Base-by-base conservation (phyloP, 2,888 invertebrate species). In the Nezara viridula region DNA sequence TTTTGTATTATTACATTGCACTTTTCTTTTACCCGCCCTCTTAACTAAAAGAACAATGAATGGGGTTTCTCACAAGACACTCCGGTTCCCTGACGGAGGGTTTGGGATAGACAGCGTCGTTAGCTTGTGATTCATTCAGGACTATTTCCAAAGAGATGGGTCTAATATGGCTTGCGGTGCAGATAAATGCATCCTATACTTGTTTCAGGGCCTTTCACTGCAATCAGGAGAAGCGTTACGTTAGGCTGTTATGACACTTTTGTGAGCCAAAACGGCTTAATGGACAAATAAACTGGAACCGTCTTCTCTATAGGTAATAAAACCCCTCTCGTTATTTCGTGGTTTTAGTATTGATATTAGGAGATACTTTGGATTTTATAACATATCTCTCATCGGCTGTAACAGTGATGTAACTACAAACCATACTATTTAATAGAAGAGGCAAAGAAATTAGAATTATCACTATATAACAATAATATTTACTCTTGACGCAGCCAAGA, bases 171-270 rank as follows among this genome's bases (percentile, higher is more conserved):
- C 3, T 19, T 73, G 66, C 37, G 66, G 66, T 73, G 32, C 66
- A 73, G 66, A 19, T 73, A 73, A 73, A 73, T 37, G 66, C 66
- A 73, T 73, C 66, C 37, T 73, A 32, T 73, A 37, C 32, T 73
- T 73, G 66, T 73, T 73, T 37, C 66, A 37, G 66, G 21, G 1
- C 66, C 66, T 73, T 73, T 73, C 66, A 73, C 66, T 21, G 66
- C 66, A 73, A 73, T 73, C 66, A 73, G 37, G 66, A 19, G 19
- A 60, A 32, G 32, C 7, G 66, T 73, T 73, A 73, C 66, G 66
- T 73, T 73, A 32, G 66, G 0, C 4, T 73, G 66, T 73, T 73
- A 73, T 73, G 66, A 32, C 66, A 73, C 66, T 37, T 73, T 73
- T 32, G 66, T 37, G 6, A 9, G 66, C 16, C 37, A 19, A 19